Percentiles rank a stretch among this genome's conserved stretches.
Evolutionary conservation across 2,888 invertebrate species (phyloP).

Genomic region (Hanleya hanleyi): DNA sequence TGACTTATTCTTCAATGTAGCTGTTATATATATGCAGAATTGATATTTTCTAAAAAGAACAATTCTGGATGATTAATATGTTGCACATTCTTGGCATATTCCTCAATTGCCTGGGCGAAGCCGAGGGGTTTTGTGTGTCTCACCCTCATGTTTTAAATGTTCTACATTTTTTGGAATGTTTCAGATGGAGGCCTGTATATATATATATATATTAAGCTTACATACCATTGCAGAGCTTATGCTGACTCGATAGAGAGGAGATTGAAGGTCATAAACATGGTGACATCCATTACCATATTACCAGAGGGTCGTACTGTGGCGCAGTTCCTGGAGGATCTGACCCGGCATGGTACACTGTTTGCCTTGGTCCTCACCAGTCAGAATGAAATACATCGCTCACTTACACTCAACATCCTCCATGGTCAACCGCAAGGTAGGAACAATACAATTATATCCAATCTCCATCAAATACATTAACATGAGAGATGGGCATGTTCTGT

Average conservation of each 20-base stretch:
- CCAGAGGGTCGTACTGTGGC: constrained; percentile 90
- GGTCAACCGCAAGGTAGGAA: constrained; percentile 85
- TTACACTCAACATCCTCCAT: constrained; percentile 92
- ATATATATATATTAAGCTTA: too few species aligned
- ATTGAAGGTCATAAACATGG: constrained; percentile 81
- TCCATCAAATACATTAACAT: neutral
- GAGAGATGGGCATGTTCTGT: constrained; percentile 6
- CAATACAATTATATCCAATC: too few species aligned
- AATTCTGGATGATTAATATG: too few species aligned
- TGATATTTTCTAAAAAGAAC: too few species aligned
- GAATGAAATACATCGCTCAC: constrained; percentile 88
- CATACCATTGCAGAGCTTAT: constrained; percentile 79
- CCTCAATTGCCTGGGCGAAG: too few species aligned
- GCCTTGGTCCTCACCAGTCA: constrained; percentile 89
- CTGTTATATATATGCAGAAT: too few species aligned
- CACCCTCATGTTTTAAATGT: too few species aligned
- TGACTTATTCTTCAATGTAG: too few species aligned
- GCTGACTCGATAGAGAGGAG: constrained; percentile 90
- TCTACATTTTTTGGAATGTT: too few species aligned
- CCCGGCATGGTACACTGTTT: constrained; percentile 90
- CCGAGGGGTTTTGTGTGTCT: too few species aligned
- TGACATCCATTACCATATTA: constrained; percentile 90
- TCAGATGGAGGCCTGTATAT: too few species aligned
- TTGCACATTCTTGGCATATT: too few species aligned
- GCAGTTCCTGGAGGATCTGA: constrained; percentile 86